Conservation (phyloP, 1,140 invertebrate species). For the Dinoponera quadriceps region DNA sequence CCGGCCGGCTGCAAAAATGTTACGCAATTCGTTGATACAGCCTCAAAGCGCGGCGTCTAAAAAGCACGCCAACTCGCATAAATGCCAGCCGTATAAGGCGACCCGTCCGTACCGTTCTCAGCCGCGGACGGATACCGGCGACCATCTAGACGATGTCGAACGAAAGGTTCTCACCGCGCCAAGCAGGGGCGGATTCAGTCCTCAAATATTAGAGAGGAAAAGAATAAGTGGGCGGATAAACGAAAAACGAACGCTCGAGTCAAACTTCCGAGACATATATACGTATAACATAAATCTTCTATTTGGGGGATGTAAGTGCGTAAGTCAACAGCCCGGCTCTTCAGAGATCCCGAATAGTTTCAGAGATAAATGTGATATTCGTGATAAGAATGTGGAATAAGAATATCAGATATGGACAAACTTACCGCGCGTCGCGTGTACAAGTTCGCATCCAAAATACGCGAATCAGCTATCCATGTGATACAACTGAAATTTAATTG, state of each 20-base stretch:
- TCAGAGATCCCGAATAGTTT: no score
- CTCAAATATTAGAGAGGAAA: background rate
- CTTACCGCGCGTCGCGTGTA: no score
- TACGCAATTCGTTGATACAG: constrained; percentile 62
- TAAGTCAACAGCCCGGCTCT: no score
- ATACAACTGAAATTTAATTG: no score
- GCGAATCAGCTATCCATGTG: no score
- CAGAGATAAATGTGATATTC: no score
- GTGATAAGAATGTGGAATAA: no score
- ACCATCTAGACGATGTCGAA: constrained; percentile 52
- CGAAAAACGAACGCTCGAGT: background rate
- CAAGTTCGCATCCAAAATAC: no score
- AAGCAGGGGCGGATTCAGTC: constrained; percentile 41
- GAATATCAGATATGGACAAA: no score
- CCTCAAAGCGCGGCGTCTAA: constrained; percentile 56
- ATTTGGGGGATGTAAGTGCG: no score
- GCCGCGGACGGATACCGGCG: background rate
- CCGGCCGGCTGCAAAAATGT: constrained; percentile 61
- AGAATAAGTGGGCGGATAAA: background rate
- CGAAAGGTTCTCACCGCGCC: constrained; percentile 36
- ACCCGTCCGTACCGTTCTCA: constrained; percentile 54
- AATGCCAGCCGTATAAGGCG: constrained; percentile 70
- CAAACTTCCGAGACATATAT: background rate
- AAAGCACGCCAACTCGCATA: constrained; percentile 63
- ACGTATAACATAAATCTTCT: no score